phyloP scores from a whole-genome alignment of 2,888 invertebrate genomes.

The Geophilus truncorum region DNA sequence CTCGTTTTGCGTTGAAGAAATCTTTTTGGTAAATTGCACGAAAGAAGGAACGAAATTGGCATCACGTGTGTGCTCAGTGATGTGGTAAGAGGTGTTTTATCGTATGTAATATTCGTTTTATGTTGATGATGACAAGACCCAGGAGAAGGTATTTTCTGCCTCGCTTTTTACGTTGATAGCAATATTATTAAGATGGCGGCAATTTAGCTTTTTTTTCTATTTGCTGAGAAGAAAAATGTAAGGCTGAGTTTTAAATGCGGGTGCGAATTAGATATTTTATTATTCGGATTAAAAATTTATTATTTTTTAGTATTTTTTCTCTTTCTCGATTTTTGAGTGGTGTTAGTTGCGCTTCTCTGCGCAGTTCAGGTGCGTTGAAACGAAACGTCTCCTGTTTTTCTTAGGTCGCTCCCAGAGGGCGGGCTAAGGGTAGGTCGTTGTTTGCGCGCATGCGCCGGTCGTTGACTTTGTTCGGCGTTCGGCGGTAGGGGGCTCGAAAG shows the following conservation, averaged over 20 bases:
- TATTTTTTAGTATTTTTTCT: background rate
- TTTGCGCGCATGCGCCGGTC: slow-evolving; percentile 17
- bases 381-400: slow-evolving; percentile 13
- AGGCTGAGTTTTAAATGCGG: background rate
- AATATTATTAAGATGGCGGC: slow-evolving; percentile 6
- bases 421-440: background rate
- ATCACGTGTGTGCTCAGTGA: slow-evolving; percentile 19
- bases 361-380: slow-evolving; percentile 6
- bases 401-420: background rate
- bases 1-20: slow-evolving; percentile 21
- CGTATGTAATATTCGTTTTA: slow-evolving; percentile 18
- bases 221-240: background rate
- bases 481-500: background rate
- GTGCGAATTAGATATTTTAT: background rate
- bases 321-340: background rate
- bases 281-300: background rate
- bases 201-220: background rate
- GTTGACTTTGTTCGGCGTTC: slow-evolving; percentile 7
- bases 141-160: slow-evolving; percentile 8
- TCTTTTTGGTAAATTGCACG: slow-evolving; percentile 27
- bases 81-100: slow-evolving; percentile 27
- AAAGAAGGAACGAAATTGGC: slow-evolving; percentile 18
- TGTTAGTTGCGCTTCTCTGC: slow-evolving; percentile 19
- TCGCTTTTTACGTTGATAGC: slow-evolving; percentile 1
- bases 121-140: slow-evolving; percentile 27